Percentiles rank a stretch among this genome's conserved stretches.
Evolutionary conservation across 1,140 invertebrate species (phyloP).

Genomic region (Asbolus verrucosus): DNA sequence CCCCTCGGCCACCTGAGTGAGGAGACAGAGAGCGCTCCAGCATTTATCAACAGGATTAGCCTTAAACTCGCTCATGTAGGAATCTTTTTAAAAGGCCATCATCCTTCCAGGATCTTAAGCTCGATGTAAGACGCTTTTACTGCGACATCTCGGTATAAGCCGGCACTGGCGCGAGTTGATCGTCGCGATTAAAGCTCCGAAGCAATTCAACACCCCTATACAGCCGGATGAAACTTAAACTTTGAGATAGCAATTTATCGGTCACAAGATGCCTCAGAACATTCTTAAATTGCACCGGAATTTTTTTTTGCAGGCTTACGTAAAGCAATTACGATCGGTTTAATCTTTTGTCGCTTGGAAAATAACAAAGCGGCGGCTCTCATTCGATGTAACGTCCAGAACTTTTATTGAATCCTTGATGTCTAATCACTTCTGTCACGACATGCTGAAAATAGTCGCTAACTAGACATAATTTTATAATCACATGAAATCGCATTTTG

Average conservation of each 20-base stretch:
- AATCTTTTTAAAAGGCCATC: constrained; percentile 42
- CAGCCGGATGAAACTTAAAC: constrained; percentile 35
- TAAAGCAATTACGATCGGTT: constrained; percentile 5
- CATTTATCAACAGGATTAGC: constrained; percentile 45
- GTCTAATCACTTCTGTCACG: constrained; percentile 1
- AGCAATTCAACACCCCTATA: constrained; percentile 37
- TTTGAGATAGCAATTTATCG: constrained; percentile 32
- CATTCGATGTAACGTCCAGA: no score
- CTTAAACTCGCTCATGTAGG: constrained; percentile 34
- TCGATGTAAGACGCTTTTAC: constrained; percentile 42
- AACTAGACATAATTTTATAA: no score
- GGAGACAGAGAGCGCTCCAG: background rate
- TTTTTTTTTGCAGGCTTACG: background rate
- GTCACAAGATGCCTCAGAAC: constrained; percentile 20
- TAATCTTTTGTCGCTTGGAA: background rate
- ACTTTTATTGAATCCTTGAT: constrained; percentile 14
- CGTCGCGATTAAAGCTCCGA: constrained; percentile 40
- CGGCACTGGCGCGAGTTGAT: constrained; percentile 33
- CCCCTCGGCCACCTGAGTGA: constrained; percentile 6
- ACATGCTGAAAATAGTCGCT: background rate
- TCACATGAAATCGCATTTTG: no score
- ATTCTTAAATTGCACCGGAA: constrained; percentile 8
- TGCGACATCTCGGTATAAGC: constrained; percentile 31
- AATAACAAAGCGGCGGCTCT: constrained; percentile 21
- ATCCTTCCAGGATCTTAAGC: constrained; percentile 38